Percentiles rank a stretch among this genome's conserved stretches.
phyloP scores from a whole-genome alignment of 1,140 invertebrate genomes.

The Halesus radiatus region DNA sequence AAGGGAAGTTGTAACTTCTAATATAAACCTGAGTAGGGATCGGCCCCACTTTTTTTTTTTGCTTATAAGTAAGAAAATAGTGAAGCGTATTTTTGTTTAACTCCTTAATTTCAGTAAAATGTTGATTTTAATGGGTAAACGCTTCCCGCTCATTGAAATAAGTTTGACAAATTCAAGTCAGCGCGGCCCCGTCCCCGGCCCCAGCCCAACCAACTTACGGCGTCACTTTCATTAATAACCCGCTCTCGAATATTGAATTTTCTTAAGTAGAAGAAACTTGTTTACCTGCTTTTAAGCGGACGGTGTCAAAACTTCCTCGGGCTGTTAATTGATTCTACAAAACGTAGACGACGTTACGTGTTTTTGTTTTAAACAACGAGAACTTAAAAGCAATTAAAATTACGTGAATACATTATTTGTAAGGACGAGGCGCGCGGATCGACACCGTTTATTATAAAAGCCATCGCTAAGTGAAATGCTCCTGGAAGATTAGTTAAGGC shows the following conservation, averaged over 20 bases:
- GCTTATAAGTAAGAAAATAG: too few species aligned
- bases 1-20: too few species aligned
- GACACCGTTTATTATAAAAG: slow-evolving; percentile 3
- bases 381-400: slow-evolving; percentile 58
- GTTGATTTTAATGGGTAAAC: background rate
- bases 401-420: slow-evolving; percentile 56
- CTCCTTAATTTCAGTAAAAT: background rate
- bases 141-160: background rate
- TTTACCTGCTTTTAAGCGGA: slow-evolving; percentile 53
- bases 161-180: slow-evolving; percentile 17
- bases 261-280: slow-evolving; percentile 43
- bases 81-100: too few species aligned
- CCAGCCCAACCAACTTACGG: slow-evolving; percentile 5
- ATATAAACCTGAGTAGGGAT: too few species aligned
- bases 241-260: slow-evolving; percentile 30
- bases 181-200: background rate
- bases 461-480: slow-evolving; percentile 19
- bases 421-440: slow-evolving; percentile 9
- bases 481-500: background rate
- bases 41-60: too few species aligned
- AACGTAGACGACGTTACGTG: slow-evolving; percentile 53
- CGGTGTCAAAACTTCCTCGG: slow-evolving; percentile 53
- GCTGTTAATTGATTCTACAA: slow-evolving; percentile 57
- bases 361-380: slow-evolving; percentile 56
- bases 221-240: slow-evolving; percentile 46